A percentile compares a stretch with the other conserved stretches of the same genome.
These are phyloP conservation scores for Argyresthia albistria DNA, from an alignment of 2,888 invertebrate species.

Conservation along the genomic window DNA sequence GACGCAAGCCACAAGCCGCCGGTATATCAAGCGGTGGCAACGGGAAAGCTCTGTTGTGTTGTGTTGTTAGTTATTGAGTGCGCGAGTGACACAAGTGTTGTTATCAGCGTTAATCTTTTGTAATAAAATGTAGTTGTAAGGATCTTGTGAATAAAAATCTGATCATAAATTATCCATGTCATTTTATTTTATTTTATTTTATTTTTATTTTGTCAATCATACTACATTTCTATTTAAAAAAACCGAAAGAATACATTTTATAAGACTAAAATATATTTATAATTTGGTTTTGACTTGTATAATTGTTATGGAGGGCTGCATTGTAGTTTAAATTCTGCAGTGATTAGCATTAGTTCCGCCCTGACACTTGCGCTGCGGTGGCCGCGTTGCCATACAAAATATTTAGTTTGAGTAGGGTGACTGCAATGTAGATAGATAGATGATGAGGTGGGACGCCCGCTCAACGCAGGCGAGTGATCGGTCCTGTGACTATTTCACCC, in stretches of 20 bases:
- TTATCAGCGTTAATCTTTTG: neutral
- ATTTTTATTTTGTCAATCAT: neutral
- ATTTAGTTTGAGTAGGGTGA: constrained; percentile 7
- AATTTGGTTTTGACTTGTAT: neutral
- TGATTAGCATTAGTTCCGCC: constrained; percentile 11
- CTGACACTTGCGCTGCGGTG: constrained; percentile 13
- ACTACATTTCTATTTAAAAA: too few relatives aligned
- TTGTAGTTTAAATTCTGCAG: constrained; percentile 3
- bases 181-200: neutral
- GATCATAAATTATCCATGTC: neutral
- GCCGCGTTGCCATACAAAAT: neutral
- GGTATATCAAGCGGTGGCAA: too few relatives aligned
- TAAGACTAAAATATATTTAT: too few relatives aligned
- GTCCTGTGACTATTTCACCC: too few relatives aligned
- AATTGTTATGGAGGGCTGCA: constrained; percentile 1
- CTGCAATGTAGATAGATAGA: too few relatives aligned
- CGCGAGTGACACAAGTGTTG: too few relatives aligned
- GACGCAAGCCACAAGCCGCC: too few relatives aligned
- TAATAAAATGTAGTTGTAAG: neutral
- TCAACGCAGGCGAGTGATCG: too few relatives aligned
- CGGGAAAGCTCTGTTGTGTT: neutral
- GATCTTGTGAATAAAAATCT: neutral
- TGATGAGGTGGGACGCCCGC: too few relatives aligned
- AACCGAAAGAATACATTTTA: too few relatives aligned
- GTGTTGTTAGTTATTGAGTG: neutral